Conservation (phyloP, 2,797 vertebrate species). For the Sphenodon punctatus region DNA sequence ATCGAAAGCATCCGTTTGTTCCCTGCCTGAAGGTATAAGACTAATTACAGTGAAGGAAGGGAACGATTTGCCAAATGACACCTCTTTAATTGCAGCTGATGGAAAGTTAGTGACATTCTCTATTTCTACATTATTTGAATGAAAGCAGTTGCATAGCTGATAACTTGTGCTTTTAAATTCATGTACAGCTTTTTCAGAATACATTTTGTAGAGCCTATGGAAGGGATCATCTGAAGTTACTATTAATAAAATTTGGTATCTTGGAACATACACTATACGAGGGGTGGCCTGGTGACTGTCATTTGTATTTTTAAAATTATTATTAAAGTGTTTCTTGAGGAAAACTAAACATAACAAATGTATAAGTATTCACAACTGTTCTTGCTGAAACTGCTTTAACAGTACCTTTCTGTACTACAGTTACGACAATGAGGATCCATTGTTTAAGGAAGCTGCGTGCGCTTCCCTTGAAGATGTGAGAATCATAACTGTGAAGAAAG, state of each 20-base stretch:
- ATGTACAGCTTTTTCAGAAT: too few species aligned
- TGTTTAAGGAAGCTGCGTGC: constrained; percentile 7
- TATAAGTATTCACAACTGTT: not conserved
- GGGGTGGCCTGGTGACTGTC: too few species aligned
- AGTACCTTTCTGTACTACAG: not conserved
- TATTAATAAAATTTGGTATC: too few species aligned
- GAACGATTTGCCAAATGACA: fast-evolving
- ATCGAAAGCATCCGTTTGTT: not conserved
- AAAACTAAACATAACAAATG: not conserved
- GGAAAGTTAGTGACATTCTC: not conserved
- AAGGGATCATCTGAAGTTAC: too few species aligned
- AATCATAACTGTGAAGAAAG: constrained; percentile 33
- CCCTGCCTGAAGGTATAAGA: not conserved
- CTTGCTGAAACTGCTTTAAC: too few species aligned
- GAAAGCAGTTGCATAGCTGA: fast-evolving
- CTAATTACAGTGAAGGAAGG: not conserved
- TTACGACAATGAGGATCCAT: not conserved
- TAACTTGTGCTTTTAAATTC: not conserved
- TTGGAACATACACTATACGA: too few species aligned
- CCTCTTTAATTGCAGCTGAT: constrained; percentile 23
- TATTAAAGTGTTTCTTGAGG: fast-evolving
- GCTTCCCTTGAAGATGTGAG: not conserved
- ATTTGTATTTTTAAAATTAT: not conserved
- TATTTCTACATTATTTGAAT: not conserved
- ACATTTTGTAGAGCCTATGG: too few species aligned